Conservation (phyloP, 2,888 invertebrate species). For the Tubiluchus corallicola region DNA sequence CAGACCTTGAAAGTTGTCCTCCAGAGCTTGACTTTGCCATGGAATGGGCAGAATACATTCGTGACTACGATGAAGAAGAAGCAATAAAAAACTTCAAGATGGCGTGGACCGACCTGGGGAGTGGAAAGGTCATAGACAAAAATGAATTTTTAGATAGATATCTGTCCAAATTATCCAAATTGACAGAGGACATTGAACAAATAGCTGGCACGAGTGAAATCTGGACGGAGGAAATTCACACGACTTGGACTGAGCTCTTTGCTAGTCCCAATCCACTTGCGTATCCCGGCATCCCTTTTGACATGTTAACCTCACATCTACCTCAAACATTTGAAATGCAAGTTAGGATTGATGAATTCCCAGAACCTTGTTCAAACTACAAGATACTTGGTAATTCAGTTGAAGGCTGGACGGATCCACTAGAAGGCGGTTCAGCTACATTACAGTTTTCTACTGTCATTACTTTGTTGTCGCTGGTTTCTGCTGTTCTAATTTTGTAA, state of each 20-base stretch:
- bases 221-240: neutral
- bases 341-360: neutral
- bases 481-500: too few relatives aligned
- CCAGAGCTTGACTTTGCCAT: neutral
- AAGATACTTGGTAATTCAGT: neutral
- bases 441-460: too few relatives aligned
- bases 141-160: neutral
- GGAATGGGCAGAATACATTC: neutral
- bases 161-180: neutral
- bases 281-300: neutral
- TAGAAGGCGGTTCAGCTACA: too few relatives aligned
- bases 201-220: neutral
- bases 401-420: neutral
- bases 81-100: conserved; percentile 1
- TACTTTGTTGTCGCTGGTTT: too few relatives aligned
- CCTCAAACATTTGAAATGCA: neutral
- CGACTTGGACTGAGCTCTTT: neutral
- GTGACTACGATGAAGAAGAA: conserved; percentile 1
- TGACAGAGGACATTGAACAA: neutral
- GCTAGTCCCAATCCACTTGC: neutral
- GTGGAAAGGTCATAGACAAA: neutral
- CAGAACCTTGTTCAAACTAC: too few relatives aligned
- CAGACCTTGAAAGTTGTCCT: neutral
- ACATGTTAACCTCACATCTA: neutral
- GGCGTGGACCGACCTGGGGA: neutral